These are phyloP conservation scores for Carduelis carduelis DNA, from an alignment of 2,797 vertebrate genomes.

Conservation along the genomic window DNA sequence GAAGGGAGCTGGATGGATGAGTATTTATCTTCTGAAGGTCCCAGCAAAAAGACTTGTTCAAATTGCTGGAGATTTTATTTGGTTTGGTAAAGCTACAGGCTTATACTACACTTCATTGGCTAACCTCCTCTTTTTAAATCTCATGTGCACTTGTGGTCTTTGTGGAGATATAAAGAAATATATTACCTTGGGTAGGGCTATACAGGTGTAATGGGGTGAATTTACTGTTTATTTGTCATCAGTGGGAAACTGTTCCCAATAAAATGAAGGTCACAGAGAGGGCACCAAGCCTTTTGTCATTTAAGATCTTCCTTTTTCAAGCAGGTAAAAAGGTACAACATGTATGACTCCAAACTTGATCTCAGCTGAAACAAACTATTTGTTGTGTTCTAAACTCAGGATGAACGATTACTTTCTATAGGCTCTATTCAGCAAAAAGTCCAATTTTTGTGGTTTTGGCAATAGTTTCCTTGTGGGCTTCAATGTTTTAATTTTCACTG, in stretches of 20 bases:
- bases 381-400: not conserved
- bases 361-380: constrained; percentile 28
- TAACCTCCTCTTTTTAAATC: not conserved
- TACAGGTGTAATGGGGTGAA: not conserved
- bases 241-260: not conserved
- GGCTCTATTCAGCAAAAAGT: not conserved
- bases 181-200: not conserved
- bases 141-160: not conserved
- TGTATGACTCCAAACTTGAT: not conserved
- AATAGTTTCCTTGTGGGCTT: constrained; percentile 32
- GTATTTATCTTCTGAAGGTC: constrained; percentile 74
- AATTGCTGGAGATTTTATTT: not conserved
- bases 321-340: not conserved
- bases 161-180: not conserved
- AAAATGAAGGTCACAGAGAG: not conserved
- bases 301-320: not conserved
- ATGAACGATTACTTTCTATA: constrained; percentile 31
- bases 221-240: not conserved
- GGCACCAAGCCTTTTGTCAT: not conserved
- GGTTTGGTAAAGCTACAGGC: constrained; percentile 9
- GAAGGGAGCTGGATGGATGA: constrained; percentile 72
- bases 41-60: constrained; percentile 35
- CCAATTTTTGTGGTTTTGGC: constrained; percentile 53
- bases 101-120: not conserved
- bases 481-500: constrained; percentile 47